phyloP scores from a whole-genome alignment of 1,140 invertebrate species.

The Cotesia glomerata region DNA sequence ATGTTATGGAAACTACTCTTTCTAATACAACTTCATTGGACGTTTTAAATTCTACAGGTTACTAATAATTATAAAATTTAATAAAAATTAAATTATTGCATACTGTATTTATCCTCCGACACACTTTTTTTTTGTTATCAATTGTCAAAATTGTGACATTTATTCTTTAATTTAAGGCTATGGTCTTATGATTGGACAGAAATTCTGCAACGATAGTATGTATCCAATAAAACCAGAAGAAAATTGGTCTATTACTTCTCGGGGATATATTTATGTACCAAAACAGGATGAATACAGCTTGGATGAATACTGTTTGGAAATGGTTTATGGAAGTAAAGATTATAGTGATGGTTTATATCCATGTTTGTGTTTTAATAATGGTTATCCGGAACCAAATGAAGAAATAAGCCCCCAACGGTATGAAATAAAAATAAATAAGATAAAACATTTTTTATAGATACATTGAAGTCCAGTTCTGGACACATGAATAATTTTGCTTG shows the following conservation, averaged over 20 bases:
- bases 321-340: not conserved
- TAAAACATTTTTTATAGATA: not conserved
- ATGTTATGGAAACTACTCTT: not conserved
- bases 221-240: slow-evolving; percentile 27
- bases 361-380: slow-evolving; percentile 1
- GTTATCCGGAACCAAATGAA: no score
- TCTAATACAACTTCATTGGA: not conserved
- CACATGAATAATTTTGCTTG: no score
- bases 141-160: not conserved
- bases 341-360: slow-evolving; percentile 20
- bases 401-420: not conserved
- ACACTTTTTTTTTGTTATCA: no score
- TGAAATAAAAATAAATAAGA: not conserved
- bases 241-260: slow-evolving; percentile 10
- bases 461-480: no score
- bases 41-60: slow-evolving; percentile 6
- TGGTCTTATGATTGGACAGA: slow-evolving; percentile 38
- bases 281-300: slow-evolving; percentile 12
- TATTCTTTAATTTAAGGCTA: slow-evolving; percentile 35
- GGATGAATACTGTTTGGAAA: slow-evolving; percentile 38
- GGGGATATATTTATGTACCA: slow-evolving; percentile 24
- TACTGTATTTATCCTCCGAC: no score
- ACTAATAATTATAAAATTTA: not conserved
- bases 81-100: no score
- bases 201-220: slow-evolving; percentile 28